A percentile compares a stretch with the other conserved stretches of the same genome.
phyloP scores from a whole-genome alignment of 1,140 invertebrate genomes.

The Doryteuthis pealeii region DNA sequence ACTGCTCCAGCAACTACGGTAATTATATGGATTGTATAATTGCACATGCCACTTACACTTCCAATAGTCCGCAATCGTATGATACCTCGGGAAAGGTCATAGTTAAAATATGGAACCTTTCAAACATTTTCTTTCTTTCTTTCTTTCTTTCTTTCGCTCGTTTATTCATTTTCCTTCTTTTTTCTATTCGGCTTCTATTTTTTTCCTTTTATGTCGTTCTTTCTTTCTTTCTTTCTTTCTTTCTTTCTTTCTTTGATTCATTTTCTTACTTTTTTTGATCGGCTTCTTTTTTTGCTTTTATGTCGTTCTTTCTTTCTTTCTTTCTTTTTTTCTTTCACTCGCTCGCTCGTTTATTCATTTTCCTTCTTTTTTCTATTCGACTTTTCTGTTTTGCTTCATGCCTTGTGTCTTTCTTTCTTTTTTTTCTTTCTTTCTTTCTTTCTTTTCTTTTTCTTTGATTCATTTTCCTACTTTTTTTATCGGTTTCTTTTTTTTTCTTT shows the following conservation, averaged over 20 bases:
- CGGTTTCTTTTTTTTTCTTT: background rate
- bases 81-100: too few relatives aligned
- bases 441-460: conserved; percentile 10
- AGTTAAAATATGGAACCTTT: too few relatives aligned
- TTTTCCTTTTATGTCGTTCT: background rate
- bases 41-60: too few relatives aligned
- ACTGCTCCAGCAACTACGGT: too few relatives aligned
- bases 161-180: background rate
- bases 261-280: background rate
- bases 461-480: conserved; percentile 8
- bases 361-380: conserved; percentile 3
- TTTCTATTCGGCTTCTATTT: background rate
- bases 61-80: too few relatives aligned
- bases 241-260: conserved; percentile 5
- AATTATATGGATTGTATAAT: too few relatives aligned
- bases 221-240: background rate
- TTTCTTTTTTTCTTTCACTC: conserved; percentile 15
- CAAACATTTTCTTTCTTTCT: background rate
- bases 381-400: conserved; percentile 8
- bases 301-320: conserved; percentile 6
- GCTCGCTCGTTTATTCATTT: conserved; percentile 2
- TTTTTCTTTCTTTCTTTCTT: background rate
- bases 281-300: conserved; percentile 7
- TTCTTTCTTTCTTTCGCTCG: background rate
- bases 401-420: conserved; percentile 14